phyloP scores from a whole-genome alignment of 2,888 invertebrate genomes.

The Tetragonula carbonaria region DNA sequence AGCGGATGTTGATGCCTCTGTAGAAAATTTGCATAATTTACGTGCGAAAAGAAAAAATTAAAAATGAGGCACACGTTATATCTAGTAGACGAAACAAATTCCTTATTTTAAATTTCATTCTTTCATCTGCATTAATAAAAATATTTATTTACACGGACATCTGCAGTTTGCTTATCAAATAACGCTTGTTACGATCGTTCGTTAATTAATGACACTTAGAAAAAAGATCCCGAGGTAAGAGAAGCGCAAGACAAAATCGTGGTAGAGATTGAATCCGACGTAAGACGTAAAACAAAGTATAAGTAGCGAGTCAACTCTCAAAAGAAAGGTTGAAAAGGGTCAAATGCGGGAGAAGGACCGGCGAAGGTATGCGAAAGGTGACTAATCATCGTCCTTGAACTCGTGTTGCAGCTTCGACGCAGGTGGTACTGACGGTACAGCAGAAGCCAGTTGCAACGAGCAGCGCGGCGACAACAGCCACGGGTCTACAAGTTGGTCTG shows the following conservation, averaged over 20 bases:
- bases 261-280: background rate
- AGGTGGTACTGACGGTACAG: conserved; percentile 89
- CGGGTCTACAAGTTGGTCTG: conserved; percentile 83
- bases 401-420: conserved; percentile 86
- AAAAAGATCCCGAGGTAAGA: background rate
- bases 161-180: background rate
- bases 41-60: too few relatives aligned
- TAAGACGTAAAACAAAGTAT: conserved; percentile 14
- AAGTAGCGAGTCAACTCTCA: conserved; percentile 21
- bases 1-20: too few relatives aligned
- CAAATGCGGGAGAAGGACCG: conserved; percentile 54
- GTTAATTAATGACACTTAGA: too few relatives aligned
- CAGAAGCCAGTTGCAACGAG: conserved; percentile 84
- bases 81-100: too few relatives aligned
- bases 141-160: too few relatives aligned
- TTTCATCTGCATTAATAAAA: too few relatives aligned
- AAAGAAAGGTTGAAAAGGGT: conserved; percentile 50
- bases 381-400: conserved; percentile 72
- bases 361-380: conserved; percentile 67
- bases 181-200: background rate
- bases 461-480: conserved; percentile 65
- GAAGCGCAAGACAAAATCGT: background rate
- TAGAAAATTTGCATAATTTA: too few relatives aligned
- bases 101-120: too few relatives aligned
- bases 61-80: too few relatives aligned